Conservation (phyloP, 2,888 invertebrate genomes). For the Neocrepidodera transversa region DNA sequence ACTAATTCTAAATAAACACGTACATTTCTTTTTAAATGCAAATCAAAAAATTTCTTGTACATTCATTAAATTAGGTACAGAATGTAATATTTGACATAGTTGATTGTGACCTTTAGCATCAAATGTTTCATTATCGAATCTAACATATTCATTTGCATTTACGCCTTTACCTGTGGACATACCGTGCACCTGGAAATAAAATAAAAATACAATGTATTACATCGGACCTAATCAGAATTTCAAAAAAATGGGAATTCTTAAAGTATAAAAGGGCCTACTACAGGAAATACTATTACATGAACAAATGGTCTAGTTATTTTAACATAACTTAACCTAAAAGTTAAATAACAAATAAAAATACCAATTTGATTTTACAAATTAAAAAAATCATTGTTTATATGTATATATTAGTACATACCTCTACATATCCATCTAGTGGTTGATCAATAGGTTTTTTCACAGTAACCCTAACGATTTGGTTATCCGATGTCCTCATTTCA, state of each 20-base stretch:
- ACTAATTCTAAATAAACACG: too few species aligned
- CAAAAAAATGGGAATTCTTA: background rate
- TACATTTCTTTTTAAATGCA: too few species aligned
- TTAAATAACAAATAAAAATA: too few species aligned
- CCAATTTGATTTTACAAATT: too few species aligned
- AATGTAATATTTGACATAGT: constrained; percentile 48
- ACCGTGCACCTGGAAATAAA: constrained; percentile 47
- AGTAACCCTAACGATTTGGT: constrained; percentile 52
- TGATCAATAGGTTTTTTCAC: constrained; percentile 50
- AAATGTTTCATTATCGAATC: constrained; percentile 48
- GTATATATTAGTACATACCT: constrained; percentile 45
- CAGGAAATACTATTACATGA: background rate
- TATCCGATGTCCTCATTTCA: constrained; percentile 52
- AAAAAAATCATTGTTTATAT: too few species aligned
- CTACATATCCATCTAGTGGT: constrained; percentile 54
- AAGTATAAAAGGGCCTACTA: too few species aligned
- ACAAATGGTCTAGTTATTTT: background rate
- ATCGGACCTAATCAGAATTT: background rate
- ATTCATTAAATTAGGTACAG: constrained; percentile 47
- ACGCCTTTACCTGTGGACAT: constrained; percentile 45
- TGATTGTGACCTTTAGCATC: constrained; percentile 47
- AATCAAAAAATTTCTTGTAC: constrained; percentile 23
- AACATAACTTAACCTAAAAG: too few species aligned
- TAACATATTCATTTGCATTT: constrained; percentile 44
- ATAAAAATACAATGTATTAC: too few species aligned